These are phyloP conservation scores for Byasa hedistus DNA, from an alignment of 2,888 invertebrate genomes.

Conservation along the genomic window DNA sequence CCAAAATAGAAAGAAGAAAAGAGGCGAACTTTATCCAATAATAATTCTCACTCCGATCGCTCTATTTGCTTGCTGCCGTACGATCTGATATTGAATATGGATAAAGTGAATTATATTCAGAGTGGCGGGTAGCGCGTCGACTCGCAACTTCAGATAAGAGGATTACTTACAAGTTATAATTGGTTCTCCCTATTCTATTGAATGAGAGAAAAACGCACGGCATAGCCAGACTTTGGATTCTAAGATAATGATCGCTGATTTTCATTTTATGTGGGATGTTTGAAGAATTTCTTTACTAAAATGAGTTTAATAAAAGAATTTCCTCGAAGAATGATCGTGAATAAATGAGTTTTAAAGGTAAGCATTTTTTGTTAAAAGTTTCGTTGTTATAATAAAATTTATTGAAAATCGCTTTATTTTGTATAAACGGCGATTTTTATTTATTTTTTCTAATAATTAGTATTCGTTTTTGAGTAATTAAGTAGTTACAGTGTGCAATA, in stretches of 20 bases:
- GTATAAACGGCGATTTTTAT: background rate
- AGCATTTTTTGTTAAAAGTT: background rate
- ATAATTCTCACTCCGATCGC: constrained; percentile 77
- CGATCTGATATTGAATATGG: constrained; percentile 79
- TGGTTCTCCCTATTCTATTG: constrained; percentile 71
- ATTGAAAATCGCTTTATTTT: background rate
- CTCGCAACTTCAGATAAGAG: constrained; percentile 50
- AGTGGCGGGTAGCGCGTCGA: constrained; percentile 66
- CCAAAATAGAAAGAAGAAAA: constrained; percentile 71
- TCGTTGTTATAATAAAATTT: background rate
- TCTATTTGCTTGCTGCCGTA: constrained; percentile 75
- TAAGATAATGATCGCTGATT: constrained; percentile 53
- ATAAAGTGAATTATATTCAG: constrained; percentile 76
- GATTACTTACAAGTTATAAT: constrained; percentile 78
- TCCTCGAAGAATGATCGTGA: background rate
- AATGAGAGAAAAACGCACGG: constrained; percentile 61
- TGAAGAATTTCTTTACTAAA: background rate
- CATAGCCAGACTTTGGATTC: constrained; percentile 53
- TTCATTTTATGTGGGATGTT: constrained; percentile 21
- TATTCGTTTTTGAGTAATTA: background rate
- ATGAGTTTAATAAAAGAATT: background rate
- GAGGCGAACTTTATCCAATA: constrained; percentile 74
- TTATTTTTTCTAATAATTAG: too few relatives aligned
- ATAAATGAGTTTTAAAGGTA: constrained; percentile 1
- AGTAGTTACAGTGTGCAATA: background rate